Conservation (phyloP, 2,113 vertebrate species). For the Loxodonta africana region DNA sequence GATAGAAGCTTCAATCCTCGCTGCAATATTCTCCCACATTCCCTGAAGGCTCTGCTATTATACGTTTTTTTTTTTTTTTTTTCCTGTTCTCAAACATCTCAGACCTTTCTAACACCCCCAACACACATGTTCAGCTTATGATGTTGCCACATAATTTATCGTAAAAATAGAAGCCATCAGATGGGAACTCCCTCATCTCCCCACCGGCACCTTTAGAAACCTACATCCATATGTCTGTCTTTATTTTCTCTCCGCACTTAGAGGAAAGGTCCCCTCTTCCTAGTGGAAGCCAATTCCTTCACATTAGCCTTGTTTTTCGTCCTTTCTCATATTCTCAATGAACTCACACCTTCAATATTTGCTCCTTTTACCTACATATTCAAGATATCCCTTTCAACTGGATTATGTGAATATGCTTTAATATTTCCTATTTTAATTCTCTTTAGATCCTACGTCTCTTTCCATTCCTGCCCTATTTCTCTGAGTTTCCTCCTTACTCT, state of each 20-base stretch:
- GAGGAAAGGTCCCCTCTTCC: background rate
- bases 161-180: conserved; percentile 3
- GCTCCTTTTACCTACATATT: background rate
- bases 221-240: background rate
- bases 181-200: background rate
- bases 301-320: background rate
- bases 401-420: background rate
- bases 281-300: background rate
- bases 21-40: background rate
- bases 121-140: background rate
- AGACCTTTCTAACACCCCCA: background rate
- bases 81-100: background rate
- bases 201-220: background rate
- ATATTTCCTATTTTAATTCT: background rate
- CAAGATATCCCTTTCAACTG: background rate
- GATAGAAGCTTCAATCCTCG: background rate
- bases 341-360: background rate
- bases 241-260: background rate
- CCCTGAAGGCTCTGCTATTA: background rate
- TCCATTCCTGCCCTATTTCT: rapidly evolving
- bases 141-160: background rate
- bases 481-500: background rate
- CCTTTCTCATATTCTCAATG: background rate
- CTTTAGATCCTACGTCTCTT: background rate
- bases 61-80: background rate